Percentiles rank a stretch among this genome's conserved stretches.
phyloP scores from a whole-genome alignment of 2,888 invertebrate species.

The Cremastobaeus sp. region DNA sequence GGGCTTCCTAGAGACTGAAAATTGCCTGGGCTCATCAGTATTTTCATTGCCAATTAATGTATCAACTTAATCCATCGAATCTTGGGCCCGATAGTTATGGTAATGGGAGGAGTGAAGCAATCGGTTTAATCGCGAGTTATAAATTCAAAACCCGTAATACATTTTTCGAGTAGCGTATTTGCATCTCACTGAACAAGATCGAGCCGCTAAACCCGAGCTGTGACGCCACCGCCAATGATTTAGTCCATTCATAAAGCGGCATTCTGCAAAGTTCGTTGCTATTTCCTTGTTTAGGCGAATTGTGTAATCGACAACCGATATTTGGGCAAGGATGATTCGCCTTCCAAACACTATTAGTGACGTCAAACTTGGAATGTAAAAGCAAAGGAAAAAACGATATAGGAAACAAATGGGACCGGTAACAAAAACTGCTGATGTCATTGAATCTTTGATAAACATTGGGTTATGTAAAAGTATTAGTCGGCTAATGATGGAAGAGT shows the following conservation, averaged over 20 bases:
- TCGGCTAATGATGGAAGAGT: slow-evolving; percentile 8
- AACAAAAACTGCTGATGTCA: slow-evolving; percentile 42
- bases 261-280: slow-evolving; percentile 43
- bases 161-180: slow-evolving; percentile 7
- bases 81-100: no score
- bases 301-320: slow-evolving; percentile 24
- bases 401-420: slow-evolving; percentile 8
- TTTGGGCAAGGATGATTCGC: slow-evolving; percentile 11
- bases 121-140: neutral
- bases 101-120: neutral
- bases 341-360: neutral
- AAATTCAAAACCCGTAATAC: slow-evolving; percentile 11
- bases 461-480: slow-evolving; percentile 29
- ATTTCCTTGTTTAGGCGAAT: slow-evolving; percentile 22
- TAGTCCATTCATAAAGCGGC: slow-evolving; percentile 33
- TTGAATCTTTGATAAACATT: slow-evolving; percentile 39
- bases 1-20: no score
- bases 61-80: slow-evolving; percentile 7
- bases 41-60: neutral
- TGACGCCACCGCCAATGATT: slow-evolving; percentile 30
- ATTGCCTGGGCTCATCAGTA: no score
- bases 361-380: no score
- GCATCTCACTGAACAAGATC: slow-evolving; percentile 19
- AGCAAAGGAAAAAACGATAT: slow-evolving; percentile 6
- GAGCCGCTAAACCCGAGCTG: slow-evolving; percentile 10